These are phyloP conservation scores for Gortyna flavago DNA, from an alignment of 2,888 invertebrate genomes.

Conservation along the genomic window DNA sequence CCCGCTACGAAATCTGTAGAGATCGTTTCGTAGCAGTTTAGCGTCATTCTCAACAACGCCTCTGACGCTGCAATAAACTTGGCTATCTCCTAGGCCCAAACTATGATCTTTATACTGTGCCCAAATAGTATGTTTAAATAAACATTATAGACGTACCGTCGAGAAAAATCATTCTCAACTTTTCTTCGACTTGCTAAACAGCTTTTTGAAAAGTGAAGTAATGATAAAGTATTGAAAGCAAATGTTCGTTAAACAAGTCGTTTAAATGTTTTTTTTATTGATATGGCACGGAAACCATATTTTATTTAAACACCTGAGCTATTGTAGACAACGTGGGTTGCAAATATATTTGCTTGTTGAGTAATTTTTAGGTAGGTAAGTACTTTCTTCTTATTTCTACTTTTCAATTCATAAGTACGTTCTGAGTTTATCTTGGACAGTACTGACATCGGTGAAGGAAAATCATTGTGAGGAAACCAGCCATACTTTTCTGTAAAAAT, in stretches of 20 bases:
- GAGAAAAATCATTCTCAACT: not conserved
- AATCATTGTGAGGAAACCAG: not conserved
- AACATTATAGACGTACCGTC: not conserved
- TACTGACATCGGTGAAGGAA: not conserved
- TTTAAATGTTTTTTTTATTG: conserved; percentile 24
- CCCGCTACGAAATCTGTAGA: not conserved
- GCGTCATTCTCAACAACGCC: not conserved
- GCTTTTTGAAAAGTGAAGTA: not conserved
- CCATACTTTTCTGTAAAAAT: too few relatives aligned
- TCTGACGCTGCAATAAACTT: not conserved
- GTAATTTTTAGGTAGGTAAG: conserved; percentile 2
- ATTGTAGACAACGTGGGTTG: conserved; percentile 8
- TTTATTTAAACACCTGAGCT: conserved; percentile 42
- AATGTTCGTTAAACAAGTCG: conserved; percentile 20
- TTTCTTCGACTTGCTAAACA: not conserved
- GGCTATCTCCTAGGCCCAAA: not conserved
- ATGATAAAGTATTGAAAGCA: conserved; percentile 14
- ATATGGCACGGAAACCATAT: conserved; percentile 6
- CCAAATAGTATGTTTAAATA: not conserved
- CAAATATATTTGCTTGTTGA: conserved; percentile 6
- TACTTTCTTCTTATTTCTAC: not conserved
- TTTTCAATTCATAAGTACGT: not conserved
- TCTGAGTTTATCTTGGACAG: not conserved
- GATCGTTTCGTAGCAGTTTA: not conserved
- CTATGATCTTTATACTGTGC: too few relatives aligned